Evolutionary conservation across 2,888 invertebrate species (phyloP), one percentile per base, ranked within the genome.

Genomic region (Itoplectis maculator): DNA sequence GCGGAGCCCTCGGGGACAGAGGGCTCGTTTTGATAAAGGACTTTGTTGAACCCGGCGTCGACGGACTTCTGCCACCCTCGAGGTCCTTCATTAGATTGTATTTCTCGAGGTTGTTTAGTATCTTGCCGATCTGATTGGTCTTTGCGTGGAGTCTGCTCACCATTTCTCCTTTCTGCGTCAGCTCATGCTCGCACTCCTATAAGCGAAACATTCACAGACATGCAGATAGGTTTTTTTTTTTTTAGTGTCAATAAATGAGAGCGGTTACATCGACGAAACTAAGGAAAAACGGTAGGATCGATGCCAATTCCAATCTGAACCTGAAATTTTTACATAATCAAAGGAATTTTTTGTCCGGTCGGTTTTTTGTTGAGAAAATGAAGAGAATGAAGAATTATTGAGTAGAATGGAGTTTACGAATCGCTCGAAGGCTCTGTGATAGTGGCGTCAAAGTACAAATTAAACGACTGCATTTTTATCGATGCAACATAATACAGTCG

Each of bases 141-240:
- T 98, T 99, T 91, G 96, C 96, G 94, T 99, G 99, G 89, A 99
- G 96, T 90, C 98, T 96, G 93, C 97, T 96, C 90, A 99, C 98
- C 96, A 98, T 96, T 94, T 98, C 98, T 90, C 98, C 98, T 94
- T 99, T 99, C 95, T 98, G 98, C 91, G 98, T 98, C 93, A 99
- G 95, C 93, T 98, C 98, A 94, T 96, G 95, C 94, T 99, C 98
- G 95, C 98, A 98, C 94, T 98, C 98, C 98, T 98, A 94, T 89
- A 94, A 94, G 88, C 90, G 89, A 90, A 90, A 90, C 82, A 89
- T 84, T 87, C 86, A 88, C 85, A 85, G 72, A 87, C 73, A 85
- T 82, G 82, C 82, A 74, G 42, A 74, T 70, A 59, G 54, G 40
- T 63, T 80, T 65, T 70, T 47, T 47, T 68, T 68, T 35, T 49